Conservation (phyloP, 2,113 vertebrate species). For the Varanus komodoensis region DNA sequence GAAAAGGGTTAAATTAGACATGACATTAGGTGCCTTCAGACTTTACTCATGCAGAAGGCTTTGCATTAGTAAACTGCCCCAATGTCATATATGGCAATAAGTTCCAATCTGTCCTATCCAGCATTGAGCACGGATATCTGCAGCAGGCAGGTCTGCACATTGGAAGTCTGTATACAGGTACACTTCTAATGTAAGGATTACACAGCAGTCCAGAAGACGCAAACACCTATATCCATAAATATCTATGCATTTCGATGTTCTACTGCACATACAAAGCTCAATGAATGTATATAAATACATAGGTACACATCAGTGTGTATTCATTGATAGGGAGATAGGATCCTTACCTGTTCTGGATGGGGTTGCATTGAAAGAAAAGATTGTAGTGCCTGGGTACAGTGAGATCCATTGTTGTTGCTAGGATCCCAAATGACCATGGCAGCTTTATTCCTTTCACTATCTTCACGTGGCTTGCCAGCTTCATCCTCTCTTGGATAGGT, state of each 20-base stretch:
- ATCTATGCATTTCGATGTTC: not conserved
- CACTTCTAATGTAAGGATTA: not conserved
- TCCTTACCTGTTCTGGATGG: too few species aligned
- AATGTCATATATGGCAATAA: not conserved
- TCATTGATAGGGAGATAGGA: too few species aligned
- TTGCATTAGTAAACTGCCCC: not conserved
- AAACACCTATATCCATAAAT: not conserved
- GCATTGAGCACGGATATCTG: too few species aligned
- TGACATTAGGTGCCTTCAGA: not conserved
- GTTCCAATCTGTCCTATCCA: too few species aligned
- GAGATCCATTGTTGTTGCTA: too few species aligned
- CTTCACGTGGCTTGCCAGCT: too few species aligned
- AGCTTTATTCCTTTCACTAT: too few species aligned
- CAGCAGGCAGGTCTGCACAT: not conserved
- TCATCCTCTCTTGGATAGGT: too few species aligned
- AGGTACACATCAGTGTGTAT: too few species aligned
- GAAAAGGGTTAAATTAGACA: conserved; percentile 25
- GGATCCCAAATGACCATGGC: too few species aligned
- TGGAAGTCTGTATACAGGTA: not conserved
- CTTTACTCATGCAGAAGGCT: not conserved
- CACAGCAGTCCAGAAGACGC: not conserved
- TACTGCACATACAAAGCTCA: not conserved
- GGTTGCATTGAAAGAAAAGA: too few species aligned
- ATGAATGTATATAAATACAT: not conserved
- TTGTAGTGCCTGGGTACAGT: too few species aligned